Conservation (phyloP, 2,113 vertebrate species). For the Crotalus horridus region DNA sequence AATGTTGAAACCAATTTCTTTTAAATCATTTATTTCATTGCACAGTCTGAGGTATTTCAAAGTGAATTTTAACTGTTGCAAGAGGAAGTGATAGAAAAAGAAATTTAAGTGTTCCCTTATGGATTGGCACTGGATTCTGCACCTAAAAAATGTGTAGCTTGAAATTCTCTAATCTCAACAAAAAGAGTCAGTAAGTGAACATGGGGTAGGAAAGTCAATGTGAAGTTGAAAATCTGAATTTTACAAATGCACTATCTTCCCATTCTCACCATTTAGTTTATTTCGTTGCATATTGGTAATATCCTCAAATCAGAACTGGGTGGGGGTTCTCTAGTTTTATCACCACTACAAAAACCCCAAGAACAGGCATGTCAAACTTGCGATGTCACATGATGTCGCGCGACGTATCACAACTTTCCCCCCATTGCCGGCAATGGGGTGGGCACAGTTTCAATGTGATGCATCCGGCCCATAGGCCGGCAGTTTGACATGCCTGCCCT, state of each 20-base stretch:
- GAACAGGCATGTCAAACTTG: no score
- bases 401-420: no score
- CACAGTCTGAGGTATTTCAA: slow-evolving; percentile 33
- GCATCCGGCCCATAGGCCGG: no score
- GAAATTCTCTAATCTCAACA: background rate
- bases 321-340: background rate
- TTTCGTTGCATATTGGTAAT: background rate
- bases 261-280: background rate
- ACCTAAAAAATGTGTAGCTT: background rate
- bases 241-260: background rate
- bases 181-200: background rate
- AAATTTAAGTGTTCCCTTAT: slow-evolving; percentile 14
- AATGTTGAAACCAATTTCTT: slow-evolving; percentile 41
- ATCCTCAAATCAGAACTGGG: background rate
- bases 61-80: slow-evolving; percentile 31
- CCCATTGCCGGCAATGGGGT: no score
- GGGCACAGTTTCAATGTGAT: no score
- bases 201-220: background rate
- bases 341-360: background rate
- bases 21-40: slow-evolving; percentile 42
- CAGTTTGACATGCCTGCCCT: background rate
- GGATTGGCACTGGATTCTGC: slow-evolving; percentile 13
- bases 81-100: slow-evolving; percentile 34
- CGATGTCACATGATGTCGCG: rapidly evolving
- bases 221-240: background rate